Evolutionary conservation across 2,797 vertebrate species (phyloP).

Genomic region (Buphagus erythrorhynchus): DNA sequence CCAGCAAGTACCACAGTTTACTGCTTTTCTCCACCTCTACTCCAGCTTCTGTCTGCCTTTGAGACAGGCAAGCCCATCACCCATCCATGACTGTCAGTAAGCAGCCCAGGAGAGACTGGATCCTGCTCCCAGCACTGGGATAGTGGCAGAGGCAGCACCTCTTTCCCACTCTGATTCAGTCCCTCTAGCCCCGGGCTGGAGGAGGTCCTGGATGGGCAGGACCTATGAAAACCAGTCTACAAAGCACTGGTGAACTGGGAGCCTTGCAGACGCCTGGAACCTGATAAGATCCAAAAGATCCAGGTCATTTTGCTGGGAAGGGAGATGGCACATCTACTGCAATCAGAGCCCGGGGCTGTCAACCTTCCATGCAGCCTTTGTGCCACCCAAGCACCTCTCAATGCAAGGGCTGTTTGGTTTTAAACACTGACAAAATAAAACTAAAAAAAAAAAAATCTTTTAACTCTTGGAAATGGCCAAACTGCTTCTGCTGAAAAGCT

Average conservation of each 20-base stretch:
- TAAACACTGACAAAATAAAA: not conserved
- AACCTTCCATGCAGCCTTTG: not conserved
- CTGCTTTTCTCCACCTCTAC: not conserved
- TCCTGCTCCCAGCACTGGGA: not conserved
- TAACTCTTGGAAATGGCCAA: not conserved
- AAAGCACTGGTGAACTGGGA: not conserved
- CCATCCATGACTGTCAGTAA: not conserved
- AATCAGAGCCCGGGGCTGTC: not conserved
- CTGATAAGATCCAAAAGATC: not conserved
- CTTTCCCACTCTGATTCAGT: not conserved
- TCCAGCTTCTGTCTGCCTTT: not conserved
- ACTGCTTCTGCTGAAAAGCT: not conserved
- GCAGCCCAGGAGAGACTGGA: not conserved
- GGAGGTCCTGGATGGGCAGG: not conserved
- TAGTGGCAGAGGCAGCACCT: not conserved
- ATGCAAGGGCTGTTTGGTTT: not conserved
- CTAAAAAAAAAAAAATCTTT: not conserved
- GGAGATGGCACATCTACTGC: not conserved
- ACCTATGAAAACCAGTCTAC: not conserved
- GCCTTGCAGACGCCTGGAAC: not conserved
- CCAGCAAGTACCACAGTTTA: not conserved
- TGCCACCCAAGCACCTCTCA: not conserved
- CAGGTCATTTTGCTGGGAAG: not conserved
- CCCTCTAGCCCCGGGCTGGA: not conserved
- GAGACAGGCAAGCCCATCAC: not conserved